These are phyloP conservation scores for Hylaeus volcanicus DNA, from an alignment of 1,140 invertebrate genomes.

Conservation along the genomic window DNA sequence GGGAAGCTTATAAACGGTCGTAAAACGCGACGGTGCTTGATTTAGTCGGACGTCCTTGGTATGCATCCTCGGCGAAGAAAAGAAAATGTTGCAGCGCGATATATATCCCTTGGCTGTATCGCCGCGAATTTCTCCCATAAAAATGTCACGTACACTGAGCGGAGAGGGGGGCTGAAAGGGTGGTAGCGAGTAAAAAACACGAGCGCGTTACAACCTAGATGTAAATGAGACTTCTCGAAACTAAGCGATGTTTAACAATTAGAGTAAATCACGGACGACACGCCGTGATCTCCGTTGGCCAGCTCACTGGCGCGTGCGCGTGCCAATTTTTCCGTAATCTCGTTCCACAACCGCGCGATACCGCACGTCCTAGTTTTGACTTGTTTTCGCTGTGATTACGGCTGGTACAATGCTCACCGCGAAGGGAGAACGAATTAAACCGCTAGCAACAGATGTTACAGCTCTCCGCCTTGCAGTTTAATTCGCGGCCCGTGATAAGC, in stretches of 20 bases:
- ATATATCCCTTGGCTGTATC: conserved; percentile 5
- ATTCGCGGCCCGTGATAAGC: conserved; percentile 61
- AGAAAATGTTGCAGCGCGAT: conserved; percentile 21
- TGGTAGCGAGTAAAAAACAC: background rate
- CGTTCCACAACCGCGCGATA: conserved; percentile 51
- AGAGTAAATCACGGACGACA: conserved; percentile 38
- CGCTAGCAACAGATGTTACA: conserved; percentile 60
- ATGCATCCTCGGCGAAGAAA: conserved; percentile 5
- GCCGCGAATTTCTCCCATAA: conserved; percentile 6
- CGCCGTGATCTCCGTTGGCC: background rate
- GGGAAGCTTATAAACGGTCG: conserved; percentile 26
- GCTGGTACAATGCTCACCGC: conserved; percentile 34
- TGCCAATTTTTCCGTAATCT: conserved; percentile 59
- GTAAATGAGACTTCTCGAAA: conserved; percentile 43
- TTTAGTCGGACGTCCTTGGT: conserved; percentile 20
- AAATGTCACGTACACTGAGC: conserved; percentile 10
- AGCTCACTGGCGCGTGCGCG: background rate
- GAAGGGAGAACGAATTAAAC: conserved; percentile 62
- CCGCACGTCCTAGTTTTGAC: conserved; percentile 52
- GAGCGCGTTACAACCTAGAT: conserved; percentile 23
- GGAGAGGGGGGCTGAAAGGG: too few relatives aligned
- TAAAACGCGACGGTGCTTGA: conserved; percentile 35
- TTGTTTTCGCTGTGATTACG: conserved; percentile 52
- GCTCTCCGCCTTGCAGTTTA: conserved; percentile 57
- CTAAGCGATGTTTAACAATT: conserved; percentile 45